phyloP scores from a whole-genome alignment of 2,113 vertebrate species.

The Brachyistius frenatus region DNA sequence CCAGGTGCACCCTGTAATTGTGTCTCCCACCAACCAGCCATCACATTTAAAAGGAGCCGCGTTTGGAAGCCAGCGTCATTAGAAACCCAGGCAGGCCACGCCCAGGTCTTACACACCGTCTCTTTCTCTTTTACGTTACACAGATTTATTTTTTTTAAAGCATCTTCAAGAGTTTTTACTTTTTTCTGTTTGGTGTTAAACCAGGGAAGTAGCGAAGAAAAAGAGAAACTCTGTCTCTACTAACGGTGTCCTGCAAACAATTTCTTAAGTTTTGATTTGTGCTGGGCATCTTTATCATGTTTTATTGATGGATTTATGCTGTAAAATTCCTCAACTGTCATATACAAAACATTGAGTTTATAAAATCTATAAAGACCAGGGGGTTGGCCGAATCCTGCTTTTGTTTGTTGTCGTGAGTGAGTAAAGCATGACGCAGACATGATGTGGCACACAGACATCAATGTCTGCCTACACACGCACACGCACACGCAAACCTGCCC shows the following conservation, averaged over 20 bases:
- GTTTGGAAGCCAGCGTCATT: conserved; percentile 64
- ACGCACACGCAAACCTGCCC: conserved; percentile 38
- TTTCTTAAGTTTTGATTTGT: not conserved
- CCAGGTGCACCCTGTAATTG: conserved; percentile 83
- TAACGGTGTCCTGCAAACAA: too few relatives aligned
- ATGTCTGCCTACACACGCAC: conserved; percentile 6
- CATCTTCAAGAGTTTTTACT: not conserved
- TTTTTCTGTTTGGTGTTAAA: not conserved
- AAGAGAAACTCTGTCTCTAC: too few relatives aligned
- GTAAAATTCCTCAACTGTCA: too few relatives aligned
- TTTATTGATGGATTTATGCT: too few relatives aligned
- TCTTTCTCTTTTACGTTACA: not conserved
- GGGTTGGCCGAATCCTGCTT: conserved; percentile 72
- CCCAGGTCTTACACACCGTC: conserved; percentile 72
- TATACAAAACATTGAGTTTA: not conserved
- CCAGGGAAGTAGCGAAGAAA: not conserved
- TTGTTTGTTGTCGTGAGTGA: conserved; percentile 58
- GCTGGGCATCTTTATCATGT: too few relatives aligned
- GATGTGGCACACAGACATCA: conserved; percentile 59
- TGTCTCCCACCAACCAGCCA: conserved; percentile 74
- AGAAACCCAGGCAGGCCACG: conserved; percentile 81
- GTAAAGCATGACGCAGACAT: conserved; percentile 76
- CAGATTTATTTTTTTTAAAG: too few relatives aligned
- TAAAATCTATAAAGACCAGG: conserved; percentile 63
- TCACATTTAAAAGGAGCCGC: conserved; percentile 73